phyloP scores from a whole-genome alignment of 2,888 invertebrate species.

The Metallyticus violacea region DNA sequence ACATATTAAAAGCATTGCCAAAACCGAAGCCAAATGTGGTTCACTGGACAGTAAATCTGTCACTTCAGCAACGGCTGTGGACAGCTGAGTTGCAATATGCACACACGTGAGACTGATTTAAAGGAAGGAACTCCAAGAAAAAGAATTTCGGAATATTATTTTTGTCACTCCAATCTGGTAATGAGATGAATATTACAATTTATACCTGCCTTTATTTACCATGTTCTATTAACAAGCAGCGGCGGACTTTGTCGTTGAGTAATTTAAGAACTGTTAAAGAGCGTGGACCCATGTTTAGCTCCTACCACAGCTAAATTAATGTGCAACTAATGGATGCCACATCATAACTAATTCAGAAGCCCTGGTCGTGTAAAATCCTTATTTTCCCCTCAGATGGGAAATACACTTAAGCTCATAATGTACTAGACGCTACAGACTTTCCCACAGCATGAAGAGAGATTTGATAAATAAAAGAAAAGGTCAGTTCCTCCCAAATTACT shows the following conservation, averaged over 20 bases:
- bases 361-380: not conserved
- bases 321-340: not conserved
- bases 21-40: too few relatives aligned
- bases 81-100: too few relatives aligned
- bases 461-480: not conserved
- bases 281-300: not conserved
- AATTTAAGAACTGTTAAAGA: not conserved
- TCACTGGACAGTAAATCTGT: too few relatives aligned
- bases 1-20: too few relatives aligned
- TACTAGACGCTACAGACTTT: not conserved
- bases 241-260: not conserved
- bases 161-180: too few relatives aligned
- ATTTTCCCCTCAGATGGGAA: not conserved
- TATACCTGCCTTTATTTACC: not conserved
- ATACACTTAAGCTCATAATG: not conserved
- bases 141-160: too few relatives aligned
- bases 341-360: not conserved
- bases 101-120: too few relatives aligned
- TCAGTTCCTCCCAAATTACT: not conserved
- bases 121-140: too few relatives aligned
- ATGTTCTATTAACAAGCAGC: not conserved
- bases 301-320: not conserved
- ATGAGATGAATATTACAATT: too few relatives aligned
- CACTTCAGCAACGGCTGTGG: too few relatives aligned
- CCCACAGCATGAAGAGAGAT: not conserved